Evolutionary conservation across 2,888 invertebrate species (phyloP).

Genomic region (Drosophila ezoana): DNA sequence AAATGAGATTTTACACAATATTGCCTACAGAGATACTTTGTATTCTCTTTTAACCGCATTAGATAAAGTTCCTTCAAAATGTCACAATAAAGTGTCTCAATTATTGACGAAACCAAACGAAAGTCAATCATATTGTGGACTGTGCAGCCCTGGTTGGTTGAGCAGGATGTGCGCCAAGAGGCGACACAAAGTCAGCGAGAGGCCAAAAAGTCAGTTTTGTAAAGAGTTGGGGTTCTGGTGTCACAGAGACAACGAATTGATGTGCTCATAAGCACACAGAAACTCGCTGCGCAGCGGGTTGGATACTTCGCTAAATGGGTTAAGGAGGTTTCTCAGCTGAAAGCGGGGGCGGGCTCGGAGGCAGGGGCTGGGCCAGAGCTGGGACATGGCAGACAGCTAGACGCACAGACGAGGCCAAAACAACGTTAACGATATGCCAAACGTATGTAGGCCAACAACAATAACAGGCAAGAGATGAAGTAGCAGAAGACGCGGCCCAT

Average conservation of each 20-base stretch:
- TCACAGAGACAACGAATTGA: conserved; percentile 47
- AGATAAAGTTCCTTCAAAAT: too few species aligned
- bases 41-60: too few species aligned
- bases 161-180: conserved; percentile 18
- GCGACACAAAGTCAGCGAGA: conserved; percentile 50
- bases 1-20: too few species aligned
- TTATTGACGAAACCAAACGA: not conserved
- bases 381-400: conserved; percentile 48
- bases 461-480: conserved; percentile 14
- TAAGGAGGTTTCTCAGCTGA: conserved; percentile 2
- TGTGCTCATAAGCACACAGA: conserved; percentile 48
- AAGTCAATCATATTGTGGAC: not conserved
- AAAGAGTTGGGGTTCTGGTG: not conserved
- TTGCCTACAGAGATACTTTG: too few species aligned
- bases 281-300: conserved; percentile 31
- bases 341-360: too few species aligned
- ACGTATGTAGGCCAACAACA: conserved; percentile 52
- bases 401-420: conserved; percentile 39
- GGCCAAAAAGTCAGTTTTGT: conserved; percentile 2
- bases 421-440: conserved; percentile 55
- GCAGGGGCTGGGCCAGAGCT: not conserved
- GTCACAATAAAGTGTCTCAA: not conserved
- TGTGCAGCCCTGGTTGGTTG: conserved; percentile 34
- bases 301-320: conserved; percentile 36
- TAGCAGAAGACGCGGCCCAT: not conserved